These are phyloP conservation scores for Athetis lepigone DNA, from an alignment of 2,888 invertebrate genomes.

Conservation along the genomic window DNA sequence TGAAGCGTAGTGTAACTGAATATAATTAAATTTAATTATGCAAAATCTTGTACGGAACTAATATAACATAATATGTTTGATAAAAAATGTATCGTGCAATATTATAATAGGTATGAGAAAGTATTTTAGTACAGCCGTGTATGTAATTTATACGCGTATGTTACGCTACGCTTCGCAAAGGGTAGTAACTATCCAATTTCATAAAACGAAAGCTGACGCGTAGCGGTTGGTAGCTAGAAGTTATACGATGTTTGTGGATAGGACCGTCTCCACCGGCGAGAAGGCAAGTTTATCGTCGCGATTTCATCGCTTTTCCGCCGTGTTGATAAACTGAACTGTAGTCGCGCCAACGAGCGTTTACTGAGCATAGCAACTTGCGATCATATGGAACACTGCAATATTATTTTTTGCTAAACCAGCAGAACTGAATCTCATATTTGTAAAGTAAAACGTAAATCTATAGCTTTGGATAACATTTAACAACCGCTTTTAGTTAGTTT, in stretches of 20 bases:
- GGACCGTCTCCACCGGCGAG: constrained; percentile 63
- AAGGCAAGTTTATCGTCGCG: constrained; percentile 70
- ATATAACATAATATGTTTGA: constrained; percentile 33
- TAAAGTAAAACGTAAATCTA: constrained; percentile 4
- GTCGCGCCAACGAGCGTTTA: constrained; percentile 61
- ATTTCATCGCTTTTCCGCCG: constrained; percentile 73
- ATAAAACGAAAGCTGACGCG: constrained; percentile 64
- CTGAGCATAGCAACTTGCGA: constrained; percentile 41
- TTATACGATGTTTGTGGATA: constrained; percentile 63
- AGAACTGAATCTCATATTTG: constrained; percentile 10
- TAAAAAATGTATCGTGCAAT: constrained; percentile 40
- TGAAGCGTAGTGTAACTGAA: constrained; percentile 42
- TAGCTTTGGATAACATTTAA: constrained; percentile 22
- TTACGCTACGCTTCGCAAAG: constrained; percentile 58
- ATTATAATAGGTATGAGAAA: constrained; percentile 40
- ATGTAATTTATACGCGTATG: constrained; percentile 29
- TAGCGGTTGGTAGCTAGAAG: constrained; percentile 55
- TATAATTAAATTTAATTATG: constrained; percentile 43
- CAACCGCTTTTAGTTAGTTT: constrained; percentile 53
- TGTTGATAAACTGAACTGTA: constrained; percentile 72
- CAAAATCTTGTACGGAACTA: constrained; percentile 37
- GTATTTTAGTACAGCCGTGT: constrained; percentile 32
- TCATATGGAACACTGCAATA: constrained; percentile 36
- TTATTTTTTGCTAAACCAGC: constrained; percentile 13
- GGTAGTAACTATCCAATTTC: constrained; percentile 61